phyloP scores from a whole-genome alignment of 2,113 vertebrate species.

The Origma solitaria region DNA sequence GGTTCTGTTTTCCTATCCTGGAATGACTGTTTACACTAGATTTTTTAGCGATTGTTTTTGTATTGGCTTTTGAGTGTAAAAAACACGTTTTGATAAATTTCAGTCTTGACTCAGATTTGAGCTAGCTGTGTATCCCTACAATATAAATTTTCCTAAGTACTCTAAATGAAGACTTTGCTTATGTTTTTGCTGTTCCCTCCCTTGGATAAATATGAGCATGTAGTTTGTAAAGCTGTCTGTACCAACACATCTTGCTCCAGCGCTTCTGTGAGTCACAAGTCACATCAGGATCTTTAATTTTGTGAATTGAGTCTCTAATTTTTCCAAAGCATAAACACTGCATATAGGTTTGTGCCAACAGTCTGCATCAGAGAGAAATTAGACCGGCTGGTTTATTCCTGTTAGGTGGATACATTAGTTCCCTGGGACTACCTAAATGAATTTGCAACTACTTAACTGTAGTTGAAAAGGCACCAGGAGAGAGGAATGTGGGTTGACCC shows the following conservation, averaged over 20 bases:
- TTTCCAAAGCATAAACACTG: not conserved
- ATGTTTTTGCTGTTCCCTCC: not conserved
- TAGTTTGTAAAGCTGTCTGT: not conserved
- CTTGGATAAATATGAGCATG: not conserved
- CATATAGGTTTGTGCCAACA: not conserved
- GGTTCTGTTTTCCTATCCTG: not conserved
- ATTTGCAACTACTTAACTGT: not conserved
- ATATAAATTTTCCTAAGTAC: not conserved
- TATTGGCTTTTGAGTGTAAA: not conserved
- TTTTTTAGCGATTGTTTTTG: not conserved
- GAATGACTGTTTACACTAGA: not conserved
- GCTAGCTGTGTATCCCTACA: not conserved
- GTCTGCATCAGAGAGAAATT: accelerated
- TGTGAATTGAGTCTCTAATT: not conserved
- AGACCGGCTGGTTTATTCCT: not conserved
- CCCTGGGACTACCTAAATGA: not conserved
- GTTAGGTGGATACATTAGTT: accelerated
- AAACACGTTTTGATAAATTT: not conserved
- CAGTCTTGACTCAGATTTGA: not conserved
- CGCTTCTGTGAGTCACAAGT: not conserved
- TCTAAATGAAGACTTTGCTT: not conserved
- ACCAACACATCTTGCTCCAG: not conserved
- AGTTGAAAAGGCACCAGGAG: not conserved
- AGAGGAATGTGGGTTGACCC: not conserved
- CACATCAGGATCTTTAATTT: not conserved